Base-by-base conservation (phyloP, 2,888 invertebrate species). In the Napeogenes inachia region DNA sequence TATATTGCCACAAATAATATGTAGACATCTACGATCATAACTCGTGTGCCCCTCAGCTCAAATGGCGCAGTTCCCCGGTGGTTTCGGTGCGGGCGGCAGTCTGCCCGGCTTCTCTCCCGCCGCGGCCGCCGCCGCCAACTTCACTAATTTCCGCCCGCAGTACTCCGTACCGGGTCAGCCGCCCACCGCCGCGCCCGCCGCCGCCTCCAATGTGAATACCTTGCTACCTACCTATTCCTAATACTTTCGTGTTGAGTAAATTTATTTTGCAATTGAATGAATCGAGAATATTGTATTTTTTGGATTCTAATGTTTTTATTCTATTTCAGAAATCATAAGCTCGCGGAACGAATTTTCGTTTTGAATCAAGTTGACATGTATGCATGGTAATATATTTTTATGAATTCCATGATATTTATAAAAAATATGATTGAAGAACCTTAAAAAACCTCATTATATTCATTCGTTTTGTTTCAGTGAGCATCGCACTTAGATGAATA, bases 121-220 rank as follows among this genome's bases (percentile, higher is more conserved):
- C 38, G 92, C 94, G 38, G 92, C 94, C 33, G 93, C 95, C 45
- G 95, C 95, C 61, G 95, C 95, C 54, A 97, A 95, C 89, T 97
- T 97, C 87, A 94, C 95, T 73, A 95, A 95, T 85, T 97, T 97
- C 92, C 93, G 97, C 87, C 97, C 97, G 79, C 97, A 97, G 92
- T 97, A 95, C 84, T 91, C 91, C 68, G 91, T 91, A 75, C 91
- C 91, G 73, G 91, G 91, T 50, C 91, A 91, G 70, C 91, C 91
- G 70, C 66, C 74, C 69, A 71, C 83, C 73, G 79, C 85, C 71
- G 45, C 69, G 59, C 68, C 82, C 73, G 78, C 87, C 71, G 72
- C 79, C 74, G 78, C 82, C 45, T 80, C 84, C 71, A 89, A 84
- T 82, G 90, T 90, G 55, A 84, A 81, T 73, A 50, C 8, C 2